Base-by-base conservation (phyloP, 2,888 invertebrate genomes). In the Oligia strigilis region DNA sequence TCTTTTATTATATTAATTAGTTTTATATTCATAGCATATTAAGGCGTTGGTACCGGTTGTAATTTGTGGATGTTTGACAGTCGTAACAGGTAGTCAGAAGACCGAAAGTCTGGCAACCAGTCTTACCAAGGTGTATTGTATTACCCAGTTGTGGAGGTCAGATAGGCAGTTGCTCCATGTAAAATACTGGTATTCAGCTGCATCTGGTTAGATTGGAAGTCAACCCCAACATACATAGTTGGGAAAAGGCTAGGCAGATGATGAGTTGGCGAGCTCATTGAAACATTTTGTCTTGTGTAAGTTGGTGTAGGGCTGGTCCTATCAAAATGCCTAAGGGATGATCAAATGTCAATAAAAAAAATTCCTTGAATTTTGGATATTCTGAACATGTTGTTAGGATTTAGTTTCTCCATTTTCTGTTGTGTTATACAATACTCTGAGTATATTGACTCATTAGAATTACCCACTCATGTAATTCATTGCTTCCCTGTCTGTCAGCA, bases 361-460 rank as follows among this genome's bases (percentile, higher is more conserved):
- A 8, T 8, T 4, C 23, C 13, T 8, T n/a, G n/a, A 43, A 70
- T 40, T 52, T 55, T 43, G 49, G 17, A 19, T 19, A 52, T 52
- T 29, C 19, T 36, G 29, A 70, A 70, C 6, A n/a, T 71, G 19
- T 60, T 72, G 23, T n/a, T 40, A 17, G 8, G n/a, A 36, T n/a
- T 75, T 62, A 9, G 14, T 60, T 62, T 49, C 19, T 23, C 14
- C 0, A 0, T 65, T 66, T 46, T 40, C 49, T 52, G 4, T 74
- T 74, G 40, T 40, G 71, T 40, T n/a, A 72, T 17, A n/a, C n/a
- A 72, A 72, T 29, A 72, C 13, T 73, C 6, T 29, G 11, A 6
- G 23, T 58, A 58, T 55, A 52, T 72, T 0, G 11, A 46, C 8
- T 55, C 5, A 52, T 29, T n/a, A 19, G 8, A 36, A 60, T 19